Conservation (phyloP, 2,113 vertebrate species). For the Butorides virescens region DNA sequence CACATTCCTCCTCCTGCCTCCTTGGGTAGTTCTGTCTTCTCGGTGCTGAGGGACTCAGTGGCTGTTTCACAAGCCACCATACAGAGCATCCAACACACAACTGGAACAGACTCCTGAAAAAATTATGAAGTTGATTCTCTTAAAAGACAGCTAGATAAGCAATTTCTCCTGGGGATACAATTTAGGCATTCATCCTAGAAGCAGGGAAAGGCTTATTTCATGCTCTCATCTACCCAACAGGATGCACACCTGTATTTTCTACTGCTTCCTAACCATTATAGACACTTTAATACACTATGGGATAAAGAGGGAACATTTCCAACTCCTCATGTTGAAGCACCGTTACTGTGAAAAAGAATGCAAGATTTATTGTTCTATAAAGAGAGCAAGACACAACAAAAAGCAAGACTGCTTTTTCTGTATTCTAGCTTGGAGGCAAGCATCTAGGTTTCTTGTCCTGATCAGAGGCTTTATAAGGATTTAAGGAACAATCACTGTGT, state of each 20-base stretch:
- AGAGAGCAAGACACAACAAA: neutral
- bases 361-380: neutral
- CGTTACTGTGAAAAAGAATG: neutral
- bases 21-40: neutral
- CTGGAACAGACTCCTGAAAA: neutral
- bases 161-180: neutral
- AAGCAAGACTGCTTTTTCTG: neutral
- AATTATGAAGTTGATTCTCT: neutral
- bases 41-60: neutral
- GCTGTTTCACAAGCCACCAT: neutral
- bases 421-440: neutral
- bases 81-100: neutral
- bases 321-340: neutral
- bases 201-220: neutral
- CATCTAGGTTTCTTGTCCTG: neutral
- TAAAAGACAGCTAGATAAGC: neutral
- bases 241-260: neutral
- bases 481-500: neutral
- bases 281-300: neutral
- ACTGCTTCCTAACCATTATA: neutral
- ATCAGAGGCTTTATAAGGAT: neutral
- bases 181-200: neutral
- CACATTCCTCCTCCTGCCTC: rapidly evolving
- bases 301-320: neutral
- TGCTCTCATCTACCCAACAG: neutral